Evolutionary conservation across 2,797 vertebrate species (phyloP), one percentile per base, ranked within the genome.

Genomic region (Gallinago solitaria): DNA sequence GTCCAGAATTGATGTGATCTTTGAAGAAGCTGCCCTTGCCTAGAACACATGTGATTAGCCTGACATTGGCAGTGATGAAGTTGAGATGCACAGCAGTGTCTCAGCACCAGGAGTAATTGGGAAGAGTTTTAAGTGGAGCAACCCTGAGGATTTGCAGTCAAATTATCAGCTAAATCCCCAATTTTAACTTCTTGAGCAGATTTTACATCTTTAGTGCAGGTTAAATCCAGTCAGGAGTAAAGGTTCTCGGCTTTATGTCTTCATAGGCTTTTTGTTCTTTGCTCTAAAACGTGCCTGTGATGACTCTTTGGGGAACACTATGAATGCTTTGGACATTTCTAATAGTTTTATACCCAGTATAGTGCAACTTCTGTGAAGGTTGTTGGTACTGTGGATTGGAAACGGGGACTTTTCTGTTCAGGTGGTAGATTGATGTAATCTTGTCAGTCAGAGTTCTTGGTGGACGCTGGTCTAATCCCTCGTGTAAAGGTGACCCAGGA

Each of bases 1-100:
- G 96, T 96, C 92, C 95, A 95, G 92, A 89, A 95, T 92, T 95
- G 90, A 96, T 96, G 95, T 87, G 94, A 95, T 96, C 93, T 97
- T 96, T 95, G 86, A 97, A 96, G 92, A 92, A 92, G 75, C 83
- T 95, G 93, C 94, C 91, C 91, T 93, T 96, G 94, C 88, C 83
- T 95, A 91, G 86, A 96, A 94, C 93, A 74, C 74, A 43, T 95
- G 91, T 89, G 94, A 90, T 96, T 95, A 96, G 90, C 85, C 88
- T 93, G 95, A 89, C 83, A 92, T 68, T 83, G 90, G 80, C 91
- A 64, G 74, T 74, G 91, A 87, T 92, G 63, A 95, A 92, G 93
- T 75, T 90, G 80, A 96, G 90, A 84, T 84, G 57, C 88, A 51
- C 91, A 70, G 94, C 88, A n/a, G 77, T 3, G 0, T 93, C 60